These are phyloP conservation scores for Crematogaster levior DNA, from an alignment of 2,888 invertebrate genomes.

Conservation along the genomic window DNA sequence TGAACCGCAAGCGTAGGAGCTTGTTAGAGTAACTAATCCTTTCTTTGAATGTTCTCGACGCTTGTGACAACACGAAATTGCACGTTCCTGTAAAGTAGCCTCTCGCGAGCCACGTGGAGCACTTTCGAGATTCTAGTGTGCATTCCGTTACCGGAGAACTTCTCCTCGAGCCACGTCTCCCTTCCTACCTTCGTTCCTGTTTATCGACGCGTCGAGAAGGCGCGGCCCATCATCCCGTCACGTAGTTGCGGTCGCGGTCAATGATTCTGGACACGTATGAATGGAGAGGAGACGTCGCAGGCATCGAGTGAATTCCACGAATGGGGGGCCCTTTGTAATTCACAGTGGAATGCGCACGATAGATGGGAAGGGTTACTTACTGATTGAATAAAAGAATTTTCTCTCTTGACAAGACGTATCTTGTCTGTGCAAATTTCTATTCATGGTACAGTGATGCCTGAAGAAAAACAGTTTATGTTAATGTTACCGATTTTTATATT, in stretches of 20 bases:
- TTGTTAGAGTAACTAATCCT: conserved; percentile 14
- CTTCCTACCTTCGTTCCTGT: conserved; percentile 12
- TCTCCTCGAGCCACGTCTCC: background rate
- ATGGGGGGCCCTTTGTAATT: conserved; percentile 35
- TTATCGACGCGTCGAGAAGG: conserved; percentile 1
- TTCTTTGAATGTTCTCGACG: conserved; percentile 3
- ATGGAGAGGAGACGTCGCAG: conserved; percentile 28
- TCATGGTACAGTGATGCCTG: background rate
- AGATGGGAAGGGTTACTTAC: conserved; percentile 11
- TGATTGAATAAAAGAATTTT: conserved; percentile 39
- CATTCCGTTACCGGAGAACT: conserved; percentile 10
- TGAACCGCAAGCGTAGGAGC: conserved; percentile 32
- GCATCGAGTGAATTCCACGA: conserved; percentile 45
- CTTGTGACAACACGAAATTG: conserved; percentile 24
- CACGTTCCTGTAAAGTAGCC: background rate
- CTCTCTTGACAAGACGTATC: background rate
- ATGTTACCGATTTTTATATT: background rate
- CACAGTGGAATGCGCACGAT: conserved; percentile 19
- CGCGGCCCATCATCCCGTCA: conserved; percentile 51
- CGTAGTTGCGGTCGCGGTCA: conserved; percentile 44
- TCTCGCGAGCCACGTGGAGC: background rate
- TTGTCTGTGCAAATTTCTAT: background rate
- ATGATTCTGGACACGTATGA: conserved; percentile 64
- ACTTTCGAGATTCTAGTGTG: background rate
- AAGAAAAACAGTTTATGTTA: background rate